Evolutionary conservation across 2,888 invertebrate species (phyloP), one percentile per base, ranked within the genome.

Genomic region (Drosophila robusta): DNA sequence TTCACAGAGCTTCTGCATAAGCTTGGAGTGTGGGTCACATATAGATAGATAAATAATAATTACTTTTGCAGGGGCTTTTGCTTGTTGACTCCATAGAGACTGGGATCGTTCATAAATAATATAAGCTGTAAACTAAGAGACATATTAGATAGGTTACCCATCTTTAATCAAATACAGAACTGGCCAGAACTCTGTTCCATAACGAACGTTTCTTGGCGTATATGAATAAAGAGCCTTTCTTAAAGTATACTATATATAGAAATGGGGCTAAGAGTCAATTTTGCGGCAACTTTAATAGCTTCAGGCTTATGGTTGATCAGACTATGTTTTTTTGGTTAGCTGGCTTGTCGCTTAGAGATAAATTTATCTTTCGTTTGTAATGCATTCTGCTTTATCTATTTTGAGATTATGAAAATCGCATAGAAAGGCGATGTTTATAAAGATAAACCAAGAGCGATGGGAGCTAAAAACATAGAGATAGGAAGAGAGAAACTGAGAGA

Each of bases 51-150:
- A 22, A 0, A 4, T 22, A 22, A 3, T 34, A 34, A 34, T 34
- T 75, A 57, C 75, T 41, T 72, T 70, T 49, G 32, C 70, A 44
- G 74, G 55, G 54, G 29, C 26, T 62, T 56, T 36, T 50, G 46
- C 8, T 22, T 24, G n/a, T 46, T 38, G 45, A 42, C 34, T 22
- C 41, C 36, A 11, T 6, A 5, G 14, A 18, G 14, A 34, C 6
- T 51, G 22, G n/a, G 16, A 9, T 14, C 6, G 18, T 9, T 39
- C 66, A 41, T 66, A 45, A 57, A 66, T 52, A 57, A 52, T 57
- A 50, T 32, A 16, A 8, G 22, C 38, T 29, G 16, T 24, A 6
- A 26, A 16, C 18, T 11, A 9, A 36, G 26, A 22, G 29, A 11
- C 16, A n/a, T 6, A 44, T 2, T 2, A 7, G 8, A 14, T 18